A percentile compares a stretch with the other conserved stretches of the same genome.
Conservation (phyloP, 2,797 vertebrate species). For the Sparus aurata region DNA sequence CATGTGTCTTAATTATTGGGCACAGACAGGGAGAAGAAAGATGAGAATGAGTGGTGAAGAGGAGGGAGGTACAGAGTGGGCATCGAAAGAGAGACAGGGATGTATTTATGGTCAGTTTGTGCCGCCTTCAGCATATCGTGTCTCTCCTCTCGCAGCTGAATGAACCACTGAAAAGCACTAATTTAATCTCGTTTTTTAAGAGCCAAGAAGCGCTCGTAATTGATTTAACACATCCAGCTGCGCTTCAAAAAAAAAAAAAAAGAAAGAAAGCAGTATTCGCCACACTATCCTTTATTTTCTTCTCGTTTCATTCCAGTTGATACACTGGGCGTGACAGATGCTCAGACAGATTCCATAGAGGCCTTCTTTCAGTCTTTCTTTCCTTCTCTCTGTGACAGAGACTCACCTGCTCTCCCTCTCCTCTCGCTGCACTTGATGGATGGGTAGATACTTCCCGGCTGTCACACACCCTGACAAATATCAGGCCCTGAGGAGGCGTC, state of each 20-base stretch:
- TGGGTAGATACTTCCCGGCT: conserved; percentile 30
- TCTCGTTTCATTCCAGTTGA: conserved; percentile 23
- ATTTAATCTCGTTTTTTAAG: conserved; percentile 3
- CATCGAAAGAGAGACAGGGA: conserved; percentile 6
- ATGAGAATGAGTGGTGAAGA: conserved; percentile 9
- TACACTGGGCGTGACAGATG: conserved; percentile 16
- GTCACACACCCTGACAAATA: conserved; percentile 39
- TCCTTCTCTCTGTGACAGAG: conserved; percentile 9
- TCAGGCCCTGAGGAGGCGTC: background rate
- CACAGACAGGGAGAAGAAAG: background rate
- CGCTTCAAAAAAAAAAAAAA: conserved; percentile 13
- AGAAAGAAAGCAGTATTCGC: background rate
- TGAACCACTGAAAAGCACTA: conserved; percentile 11
- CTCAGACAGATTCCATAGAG: conserved; percentile 37
- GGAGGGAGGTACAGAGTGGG: conserved; percentile 7
- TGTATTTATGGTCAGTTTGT: conserved; percentile 45
- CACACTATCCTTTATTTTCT: background rate
- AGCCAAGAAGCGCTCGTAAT: conserved; percentile 3
- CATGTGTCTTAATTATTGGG: background rate
- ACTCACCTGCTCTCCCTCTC: conserved; percentile 12
- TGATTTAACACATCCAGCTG: conserved; percentile 17
- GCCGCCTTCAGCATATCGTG: conserved; percentile 15
- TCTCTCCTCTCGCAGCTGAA: conserved; percentile 11
- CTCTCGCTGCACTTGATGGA: conserved; percentile 42
- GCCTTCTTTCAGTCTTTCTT: conserved; percentile 7